Conservation (phyloP, 2,888 invertebrate species). For the Mesopsocus fuscifrons region DNA sequence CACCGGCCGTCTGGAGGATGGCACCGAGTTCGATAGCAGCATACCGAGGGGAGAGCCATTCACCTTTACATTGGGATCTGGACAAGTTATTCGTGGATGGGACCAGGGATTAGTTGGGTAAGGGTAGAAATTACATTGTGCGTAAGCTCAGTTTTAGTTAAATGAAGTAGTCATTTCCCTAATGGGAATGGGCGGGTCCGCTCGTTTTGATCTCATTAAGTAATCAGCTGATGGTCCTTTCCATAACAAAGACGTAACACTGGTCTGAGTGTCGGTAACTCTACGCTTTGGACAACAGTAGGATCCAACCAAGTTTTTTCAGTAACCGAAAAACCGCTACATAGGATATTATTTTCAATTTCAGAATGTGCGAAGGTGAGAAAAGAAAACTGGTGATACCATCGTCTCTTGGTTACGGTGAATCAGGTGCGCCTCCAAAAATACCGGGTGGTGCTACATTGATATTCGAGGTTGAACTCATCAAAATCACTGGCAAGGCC, state of each 20-base stretch:
- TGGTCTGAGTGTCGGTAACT: too few species aligned
- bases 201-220: too few species aligned
- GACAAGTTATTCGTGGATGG: constrained; percentile 83
- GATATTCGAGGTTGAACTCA: constrained; percentile 59
- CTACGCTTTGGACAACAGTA: too few species aligned
- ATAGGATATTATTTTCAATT: too few species aligned
- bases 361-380: constrained; percentile 73
- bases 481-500: constrained; percentile 48
- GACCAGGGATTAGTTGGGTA: constrained; percentile 70
- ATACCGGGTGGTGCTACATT: constrained; percentile 67
- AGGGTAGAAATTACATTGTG: constrained; percentile 16
- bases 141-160: too few species aligned
- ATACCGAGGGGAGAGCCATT: constrained; percentile 52
- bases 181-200: too few species aligned
- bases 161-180: too few species aligned
- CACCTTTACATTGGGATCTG: constrained; percentile 60
- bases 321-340: too few species aligned
- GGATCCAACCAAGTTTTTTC: too few species aligned
- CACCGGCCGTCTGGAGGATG: constrained; percentile 62
- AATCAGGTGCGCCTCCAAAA: constrained; percentile 59
- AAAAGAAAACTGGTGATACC: constrained; percentile 71
- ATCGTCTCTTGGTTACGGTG: constrained; percentile 68
- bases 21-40: constrained; percentile 72
- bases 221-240: too few species aligned
- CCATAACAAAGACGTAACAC: too few species aligned